Conservation (phyloP, 2,888 invertebrate species). For the Limenitis camilla region DNA sequence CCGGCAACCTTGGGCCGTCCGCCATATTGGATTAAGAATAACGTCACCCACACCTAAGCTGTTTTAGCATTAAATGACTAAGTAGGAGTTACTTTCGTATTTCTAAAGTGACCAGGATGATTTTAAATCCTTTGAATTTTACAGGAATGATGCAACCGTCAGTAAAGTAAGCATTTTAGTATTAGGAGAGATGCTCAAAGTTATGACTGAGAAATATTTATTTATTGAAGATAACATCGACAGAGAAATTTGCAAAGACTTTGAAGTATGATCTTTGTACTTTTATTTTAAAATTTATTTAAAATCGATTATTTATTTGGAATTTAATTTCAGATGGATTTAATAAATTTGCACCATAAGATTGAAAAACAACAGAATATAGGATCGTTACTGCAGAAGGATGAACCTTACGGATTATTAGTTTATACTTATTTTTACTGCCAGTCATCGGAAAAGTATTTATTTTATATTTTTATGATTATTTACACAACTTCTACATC, state of each 20-base stretch:
- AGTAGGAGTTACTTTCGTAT: no score
- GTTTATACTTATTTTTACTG: slow-evolving; percentile 66
- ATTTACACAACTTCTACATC: no score
- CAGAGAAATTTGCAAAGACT: slow-evolving; percentile 41
- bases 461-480: neutral
- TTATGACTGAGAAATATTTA: slow-evolving; percentile 51
- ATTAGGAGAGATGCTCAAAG: slow-evolving; percentile 56
- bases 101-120: neutral
- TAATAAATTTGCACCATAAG: slow-evolving; percentile 54
- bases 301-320: neutral
- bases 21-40: no score
- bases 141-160: slow-evolving; percentile 45
- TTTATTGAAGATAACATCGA: slow-evolving; percentile 31
- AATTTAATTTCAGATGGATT: slow-evolving; percentile 46
- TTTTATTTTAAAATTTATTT: neutral
- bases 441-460: slow-evolving; percentile 62
- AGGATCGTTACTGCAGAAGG: slow-evolving; percentile 49
- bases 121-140: slow-evolving; percentile 16
- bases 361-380: slow-evolving; percentile 52
- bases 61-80: no score
- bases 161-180: slow-evolving; percentile 59
- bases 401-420: slow-evolving; percentile 54
- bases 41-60: no score
- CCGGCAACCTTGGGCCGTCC: no score
- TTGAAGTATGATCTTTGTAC: slow-evolving; percentile 43